Percentiles rank a stretch among this genome's conserved stretches.
Conservation (phyloP, 2,797 vertebrate species). For the Eulemur mongoz region DNA sequence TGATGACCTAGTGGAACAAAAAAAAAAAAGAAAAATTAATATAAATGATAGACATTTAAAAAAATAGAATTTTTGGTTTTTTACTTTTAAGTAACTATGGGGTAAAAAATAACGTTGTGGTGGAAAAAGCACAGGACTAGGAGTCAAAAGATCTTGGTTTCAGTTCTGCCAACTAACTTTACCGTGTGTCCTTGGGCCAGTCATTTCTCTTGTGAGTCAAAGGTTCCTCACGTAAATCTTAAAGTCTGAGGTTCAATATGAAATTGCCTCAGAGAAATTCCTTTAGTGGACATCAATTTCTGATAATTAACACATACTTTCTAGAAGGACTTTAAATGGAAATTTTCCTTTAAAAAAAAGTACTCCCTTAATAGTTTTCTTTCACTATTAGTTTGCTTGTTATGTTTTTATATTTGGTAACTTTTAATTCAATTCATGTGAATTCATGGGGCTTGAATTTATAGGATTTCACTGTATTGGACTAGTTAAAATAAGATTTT, state of each 20-base stretch:
- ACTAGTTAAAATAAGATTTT: conserved; percentile 11
- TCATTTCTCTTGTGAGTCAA: conserved; percentile 4
- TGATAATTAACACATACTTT: background rate
- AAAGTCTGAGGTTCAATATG: background rate
- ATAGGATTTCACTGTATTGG: background rate
- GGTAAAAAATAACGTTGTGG: background rate
- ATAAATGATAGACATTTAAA: background rate
- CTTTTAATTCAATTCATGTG: background rate
- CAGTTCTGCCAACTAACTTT: background rate
- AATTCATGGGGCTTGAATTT: background rate
- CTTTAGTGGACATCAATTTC: background rate
- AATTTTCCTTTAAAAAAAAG: background rate
- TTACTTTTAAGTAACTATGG: conserved; percentile 27
- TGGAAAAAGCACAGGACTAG: background rate
- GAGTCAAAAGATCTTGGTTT: conserved; percentile 4
- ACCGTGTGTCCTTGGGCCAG: background rate
- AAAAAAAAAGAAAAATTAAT: background rate
- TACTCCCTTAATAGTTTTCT: background rate
- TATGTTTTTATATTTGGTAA: conserved; percentile 30
- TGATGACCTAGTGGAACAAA: background rate
- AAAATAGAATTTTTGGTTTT: conserved; percentile 22
- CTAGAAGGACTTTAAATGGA: background rate
- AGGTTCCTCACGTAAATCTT: background rate
- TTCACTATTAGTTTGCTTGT: background rate
- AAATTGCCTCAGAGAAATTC: conserved; percentile 7